A percentile compares a stretch with the other conserved stretches of the same genome.
These are phyloP conservation scores for Macropodus opercularis DNA, from an alignment of 2,797 vertebrate species.

Conservation along the genomic window DNA sequence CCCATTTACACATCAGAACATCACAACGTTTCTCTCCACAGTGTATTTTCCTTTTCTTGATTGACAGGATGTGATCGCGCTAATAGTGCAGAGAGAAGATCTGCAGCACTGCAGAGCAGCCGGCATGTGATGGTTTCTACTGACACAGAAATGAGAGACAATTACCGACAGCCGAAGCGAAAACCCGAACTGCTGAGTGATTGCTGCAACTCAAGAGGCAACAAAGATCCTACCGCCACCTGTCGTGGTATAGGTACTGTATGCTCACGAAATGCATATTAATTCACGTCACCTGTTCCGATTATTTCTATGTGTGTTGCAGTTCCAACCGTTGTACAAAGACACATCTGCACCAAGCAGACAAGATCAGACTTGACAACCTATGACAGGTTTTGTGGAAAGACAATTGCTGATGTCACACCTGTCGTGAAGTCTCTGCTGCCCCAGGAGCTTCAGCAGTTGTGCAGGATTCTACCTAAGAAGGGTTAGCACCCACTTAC, in stretches of 20 bases:
- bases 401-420: slow-evolving; percentile 61
- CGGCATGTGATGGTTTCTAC: slow-evolving; percentile 36
- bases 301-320: slow-evolving; percentile 35
- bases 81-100: slow-evolving; percentile 25
- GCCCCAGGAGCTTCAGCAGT: slow-evolving; percentile 69
- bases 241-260: slow-evolving; percentile 75
- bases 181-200: slow-evolving; percentile 70
- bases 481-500: slow-evolving; percentile 65
- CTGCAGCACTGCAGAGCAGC: slow-evolving; percentile 47
- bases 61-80: slow-evolving; percentile 53
- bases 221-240: slow-evolving; percentile 50
- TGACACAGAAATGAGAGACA: slow-evolving; percentile 78
- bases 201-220: slow-evolving; percentile 69
- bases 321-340: slow-evolving; percentile 80
- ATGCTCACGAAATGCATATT: background rate
- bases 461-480: slow-evolving; percentile 63
- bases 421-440: slow-evolving; percentile 66
- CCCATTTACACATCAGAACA: slow-evolving; percentile 7
- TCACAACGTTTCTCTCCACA: background rate
- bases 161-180: slow-evolving; percentile 69
- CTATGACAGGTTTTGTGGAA: slow-evolving; percentile 79
- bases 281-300: background rate
- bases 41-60: slow-evolving; percentile 19
- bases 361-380: slow-evolving; percentile 69
- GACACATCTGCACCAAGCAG: slow-evolving; percentile 71